Evolutionary conservation across 2,797 vertebrate genomes (phyloP).

Genomic region (Zonotrichia albicollis): DNA sequence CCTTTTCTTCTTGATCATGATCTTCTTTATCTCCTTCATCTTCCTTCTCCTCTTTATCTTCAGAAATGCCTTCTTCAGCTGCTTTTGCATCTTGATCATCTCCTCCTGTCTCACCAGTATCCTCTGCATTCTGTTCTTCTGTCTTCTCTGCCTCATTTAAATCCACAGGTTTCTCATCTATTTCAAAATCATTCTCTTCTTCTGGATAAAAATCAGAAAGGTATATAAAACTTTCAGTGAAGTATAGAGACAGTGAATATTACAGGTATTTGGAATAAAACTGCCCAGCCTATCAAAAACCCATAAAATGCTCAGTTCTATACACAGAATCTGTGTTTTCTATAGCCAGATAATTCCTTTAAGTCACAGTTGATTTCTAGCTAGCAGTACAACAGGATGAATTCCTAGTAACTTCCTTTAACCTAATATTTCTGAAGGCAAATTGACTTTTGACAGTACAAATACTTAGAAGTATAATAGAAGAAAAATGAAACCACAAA

Average conservation of each 20-base stretch:
- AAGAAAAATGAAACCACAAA: background rate
- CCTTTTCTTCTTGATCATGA: conserved; percentile 42
- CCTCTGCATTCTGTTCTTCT: conserved; percentile 62
- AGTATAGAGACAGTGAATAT: background rate
- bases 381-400: background rate
- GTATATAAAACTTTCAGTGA: background rate
- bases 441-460: background rate
- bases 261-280: background rate
- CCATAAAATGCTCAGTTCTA: background rate
- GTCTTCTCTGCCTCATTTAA: conserved; percentile 71
- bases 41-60: conserved; percentile 66
- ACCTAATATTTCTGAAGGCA: background rate
- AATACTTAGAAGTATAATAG: background rate
- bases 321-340: background rate
- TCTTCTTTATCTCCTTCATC: conserved; percentile 68
- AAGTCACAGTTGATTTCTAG: background rate
- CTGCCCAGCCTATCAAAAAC: background rate
- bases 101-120: conserved; percentile 61
- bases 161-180: conserved; percentile 81
- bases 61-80: conserved; percentile 64
- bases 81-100: conserved; percentile 67
- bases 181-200: conserved; percentile 88
- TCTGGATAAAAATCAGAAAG: background rate
- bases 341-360: background rate
- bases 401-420: background rate